These are phyloP conservation scores for Chymomyza procnemis DNA, from an alignment of 2,888 invertebrate genomes.

Conservation along the genomic window DNA sequence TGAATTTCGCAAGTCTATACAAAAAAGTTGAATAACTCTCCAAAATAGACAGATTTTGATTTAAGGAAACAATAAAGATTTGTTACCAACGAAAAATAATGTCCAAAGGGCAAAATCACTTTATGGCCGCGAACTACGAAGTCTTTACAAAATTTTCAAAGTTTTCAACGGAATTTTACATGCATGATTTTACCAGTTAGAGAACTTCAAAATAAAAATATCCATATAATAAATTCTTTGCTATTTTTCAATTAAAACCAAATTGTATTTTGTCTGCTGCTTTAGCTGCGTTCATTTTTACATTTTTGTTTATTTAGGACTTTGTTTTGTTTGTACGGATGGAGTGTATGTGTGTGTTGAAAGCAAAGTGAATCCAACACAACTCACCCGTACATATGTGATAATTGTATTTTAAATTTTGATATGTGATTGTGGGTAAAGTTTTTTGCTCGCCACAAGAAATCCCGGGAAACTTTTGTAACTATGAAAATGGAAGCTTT, in stretches of 20 bases:
- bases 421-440: conserved; percentile 16
- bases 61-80: too few relatives aligned
- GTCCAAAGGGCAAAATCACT: too few relatives aligned
- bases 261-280: conserved; percentile 59
- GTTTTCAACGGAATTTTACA: too few relatives aligned
- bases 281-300: conserved; percentile 38
- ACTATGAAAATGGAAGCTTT: not conserved
- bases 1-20: too few relatives aligned
- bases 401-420: conserved; percentile 51
- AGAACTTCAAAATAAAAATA: not conserved
- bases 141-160: too few relatives aligned
- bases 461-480: not conserved
- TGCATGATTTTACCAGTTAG: not conserved
- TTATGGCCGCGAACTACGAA: too few relatives aligned
- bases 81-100: too few relatives aligned
- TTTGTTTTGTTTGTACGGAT: conserved; percentile 39
- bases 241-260: conserved; percentile 75
- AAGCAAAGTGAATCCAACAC: conserved; percentile 25
- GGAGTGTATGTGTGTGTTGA: conserved; percentile 48
- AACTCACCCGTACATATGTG: conserved; percentile 19
- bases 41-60: too few relatives aligned
- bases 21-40: too few relatives aligned
- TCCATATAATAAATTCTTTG: conserved; percentile 12
- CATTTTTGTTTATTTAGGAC: conserved; percentile 74
- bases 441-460: not conserved